Percentiles rank a stretch among this genome's conserved stretches.
Conservation (phyloP, 2,888 invertebrate genomes). For the Acrocyrtus sp. region DNA sequence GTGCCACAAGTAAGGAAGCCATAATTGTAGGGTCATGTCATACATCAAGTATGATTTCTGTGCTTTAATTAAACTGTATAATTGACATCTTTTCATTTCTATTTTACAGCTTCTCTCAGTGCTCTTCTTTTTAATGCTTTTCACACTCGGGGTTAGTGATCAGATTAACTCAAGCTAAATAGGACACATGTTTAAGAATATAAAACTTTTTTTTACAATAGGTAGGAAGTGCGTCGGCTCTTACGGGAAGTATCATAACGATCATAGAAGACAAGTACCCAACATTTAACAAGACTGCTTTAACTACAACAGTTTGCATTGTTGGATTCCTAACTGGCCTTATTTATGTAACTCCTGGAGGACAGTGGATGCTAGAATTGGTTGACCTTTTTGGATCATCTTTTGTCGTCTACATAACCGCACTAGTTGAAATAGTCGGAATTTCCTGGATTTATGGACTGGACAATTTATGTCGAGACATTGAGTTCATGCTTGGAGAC, state of each 20-base stretch:
- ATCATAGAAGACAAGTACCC: slow-evolving; percentile 77
- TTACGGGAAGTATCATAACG: slow-evolving; percentile 76
- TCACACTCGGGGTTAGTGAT: slow-evolving; percentile 74
- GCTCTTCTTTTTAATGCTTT: slow-evolving; percentile 84
- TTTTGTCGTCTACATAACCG: slow-evolving; percentile 72
- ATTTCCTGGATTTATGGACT: slow-evolving; percentile 74
- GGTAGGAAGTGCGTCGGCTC: slow-evolving; percentile 79
- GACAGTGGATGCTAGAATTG: slow-evolving; percentile 72
- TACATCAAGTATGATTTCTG: too few species aligned
- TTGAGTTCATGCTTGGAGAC: slow-evolving; percentile 82
- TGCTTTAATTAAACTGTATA: too few species aligned
- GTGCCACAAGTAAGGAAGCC: slow-evolving; percentile 58
- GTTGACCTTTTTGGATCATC: slow-evolving; percentile 74
- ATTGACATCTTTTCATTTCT: too few species aligned
- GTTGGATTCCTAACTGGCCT: slow-evolving; percentile 72
- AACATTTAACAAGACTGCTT: slow-evolving; percentile 71
- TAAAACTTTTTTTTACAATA: slow-evolving; percentile 76
- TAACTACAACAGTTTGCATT: slow-evolving; percentile 71
- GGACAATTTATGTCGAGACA: slow-evolving; percentile 75
- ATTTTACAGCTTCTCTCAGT: slow-evolving; percentile 80
- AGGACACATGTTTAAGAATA: too few species aligned
- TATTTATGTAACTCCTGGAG: slow-evolving; percentile 76
- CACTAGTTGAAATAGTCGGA: slow-evolving; percentile 71
- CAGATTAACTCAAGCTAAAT: too few species aligned
- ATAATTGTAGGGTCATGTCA: too few species aligned